phyloP scores from a whole-genome alignment of 2,797 vertebrate genomes.

The Coregonus ussuriensis region DNA sequence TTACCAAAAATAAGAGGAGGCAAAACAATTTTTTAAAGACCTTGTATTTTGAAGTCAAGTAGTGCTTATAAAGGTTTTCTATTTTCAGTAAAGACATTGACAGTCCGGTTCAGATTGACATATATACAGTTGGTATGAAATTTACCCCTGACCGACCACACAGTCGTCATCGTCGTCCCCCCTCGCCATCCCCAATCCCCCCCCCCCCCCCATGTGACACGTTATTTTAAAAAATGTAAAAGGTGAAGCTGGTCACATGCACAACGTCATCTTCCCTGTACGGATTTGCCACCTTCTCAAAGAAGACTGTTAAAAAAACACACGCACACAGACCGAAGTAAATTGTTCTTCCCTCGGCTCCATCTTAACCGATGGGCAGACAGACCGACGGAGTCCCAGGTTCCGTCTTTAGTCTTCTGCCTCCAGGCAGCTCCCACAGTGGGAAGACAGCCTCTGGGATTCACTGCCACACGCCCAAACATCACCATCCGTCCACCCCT shows the following conservation, averaged over 20 bases:
- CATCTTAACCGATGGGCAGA: background rate
- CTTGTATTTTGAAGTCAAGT: slow-evolving; percentile 92
- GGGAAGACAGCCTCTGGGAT: slow-evolving; percentile 58
- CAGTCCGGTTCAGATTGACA: slow-evolving; percentile 77
- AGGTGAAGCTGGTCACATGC: slow-evolving; percentile 87
- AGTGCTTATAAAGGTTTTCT: slow-evolving; percentile 87
- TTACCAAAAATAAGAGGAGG: slow-evolving; percentile 34
- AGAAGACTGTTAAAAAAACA: slow-evolving; percentile 67
- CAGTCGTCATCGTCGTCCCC: slow-evolving; percentile 19
- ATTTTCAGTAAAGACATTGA: slow-evolving; percentile 83
- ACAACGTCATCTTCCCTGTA: slow-evolving; percentile 71
- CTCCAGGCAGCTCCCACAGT: slow-evolving; percentile 36
- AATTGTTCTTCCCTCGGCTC: slow-evolving; percentile 54
- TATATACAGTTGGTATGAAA: slow-evolving; percentile 83
- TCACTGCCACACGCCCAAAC: slow-evolving; percentile 44
- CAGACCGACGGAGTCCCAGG: background rate
- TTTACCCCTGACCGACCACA: slow-evolving; percentile 39
- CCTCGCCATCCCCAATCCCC: slow-evolving; percentile 25
- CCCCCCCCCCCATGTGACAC: slow-evolving; percentile 54
- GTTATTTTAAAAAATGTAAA: slow-evolving; percentile 68
- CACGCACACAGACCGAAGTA: slow-evolving; percentile 59
- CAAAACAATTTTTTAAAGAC: slow-evolving; percentile 50
- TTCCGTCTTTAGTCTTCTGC: slow-evolving; percentile 30
- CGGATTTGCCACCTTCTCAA: slow-evolving; percentile 65
- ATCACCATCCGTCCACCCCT: slow-evolving; percentile 36